These are phyloP conservation scores for Sebastes hubbsi DNA, from an alignment of 2,797 vertebrate genomes.

Conservation along the genomic window DNA sequence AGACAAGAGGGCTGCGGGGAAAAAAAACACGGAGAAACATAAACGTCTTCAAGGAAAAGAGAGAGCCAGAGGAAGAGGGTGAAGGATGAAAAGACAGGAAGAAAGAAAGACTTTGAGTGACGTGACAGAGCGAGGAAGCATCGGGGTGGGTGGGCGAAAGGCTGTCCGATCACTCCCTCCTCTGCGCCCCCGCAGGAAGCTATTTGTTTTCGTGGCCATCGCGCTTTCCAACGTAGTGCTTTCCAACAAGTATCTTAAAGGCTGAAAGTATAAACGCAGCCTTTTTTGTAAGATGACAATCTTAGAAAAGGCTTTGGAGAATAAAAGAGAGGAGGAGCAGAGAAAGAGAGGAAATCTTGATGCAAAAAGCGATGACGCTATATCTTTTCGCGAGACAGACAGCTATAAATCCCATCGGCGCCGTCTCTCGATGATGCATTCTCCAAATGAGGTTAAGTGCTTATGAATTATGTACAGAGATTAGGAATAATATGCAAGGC, in stretches of 20 bases:
- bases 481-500: slow-evolving; percentile 43
- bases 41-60: slow-evolving; percentile 2
- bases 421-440: slow-evolving; percentile 7
- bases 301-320: slow-evolving; percentile 1
- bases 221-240: neutral
- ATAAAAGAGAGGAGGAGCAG: neutral
- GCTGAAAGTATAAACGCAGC: neutral
- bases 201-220: neutral
- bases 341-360: neutral
- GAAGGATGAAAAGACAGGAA: neutral
- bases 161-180: slow-evolving; percentile 13
- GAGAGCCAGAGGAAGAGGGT: neutral
- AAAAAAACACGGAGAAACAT: slow-evolving; percentile 45
- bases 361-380: slow-evolving; percentile 4
- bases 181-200: slow-evolving; percentile 20
- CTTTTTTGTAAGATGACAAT: neutral
- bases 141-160: slow-evolving; percentile 3
- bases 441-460: slow-evolving; percentile 39
- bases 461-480: slow-evolving; percentile 51
- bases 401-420: slow-evolving; percentile 23
- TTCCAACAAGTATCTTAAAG: slow-evolving; percentile 18
- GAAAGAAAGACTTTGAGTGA: slow-evolving; percentile 10
- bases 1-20: slow-evolving; percentile 49
- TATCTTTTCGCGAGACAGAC: slow-evolving; percentile 20
- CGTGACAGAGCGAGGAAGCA: slow-evolving; percentile 3